Evolutionary conservation across 2,113 vertebrate genomes (phyloP).

Genomic region (Mixornis gularis): DNA sequence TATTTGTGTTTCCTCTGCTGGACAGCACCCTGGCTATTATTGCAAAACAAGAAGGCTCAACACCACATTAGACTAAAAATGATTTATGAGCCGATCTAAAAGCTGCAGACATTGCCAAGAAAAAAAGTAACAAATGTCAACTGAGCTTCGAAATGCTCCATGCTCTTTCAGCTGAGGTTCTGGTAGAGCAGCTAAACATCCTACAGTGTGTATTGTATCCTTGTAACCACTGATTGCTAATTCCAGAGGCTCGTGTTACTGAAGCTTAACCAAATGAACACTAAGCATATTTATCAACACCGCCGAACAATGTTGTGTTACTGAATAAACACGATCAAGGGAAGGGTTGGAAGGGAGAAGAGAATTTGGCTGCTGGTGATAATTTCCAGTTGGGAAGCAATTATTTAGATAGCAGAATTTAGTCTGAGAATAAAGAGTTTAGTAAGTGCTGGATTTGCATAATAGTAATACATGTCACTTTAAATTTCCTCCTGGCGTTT

Average conservation of each 20-base stretch:
- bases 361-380: slow-evolving; percentile 15
- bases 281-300: background rate
- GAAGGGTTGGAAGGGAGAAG: background rate
- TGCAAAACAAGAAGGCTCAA: background rate
- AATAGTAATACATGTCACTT: slow-evolving; percentile 33
- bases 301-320: background rate
- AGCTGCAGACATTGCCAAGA: background rate
- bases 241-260: background rate
- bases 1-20: background rate
- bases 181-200: background rate
- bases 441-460: slow-evolving; percentile 36
- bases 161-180: background rate
- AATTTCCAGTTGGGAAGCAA: slow-evolving; percentile 20
- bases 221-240: background rate
- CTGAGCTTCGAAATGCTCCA: background rate
- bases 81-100: background rate
- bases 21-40: background rate
- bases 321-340: background rate
- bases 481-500: slow-evolving; percentile 30
- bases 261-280: slow-evolving; percentile 17
- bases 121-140: background rate
- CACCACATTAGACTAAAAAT: background rate
- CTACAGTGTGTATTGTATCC: background rate
- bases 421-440: background rate
- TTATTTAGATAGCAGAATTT: slow-evolving; percentile 36